Percentiles rank a stretch among this genome's conserved stretches.
Evolutionary conservation across 2,797 vertebrate genomes (phyloP).

Genomic region (Ataeniobius toweri): DNA sequence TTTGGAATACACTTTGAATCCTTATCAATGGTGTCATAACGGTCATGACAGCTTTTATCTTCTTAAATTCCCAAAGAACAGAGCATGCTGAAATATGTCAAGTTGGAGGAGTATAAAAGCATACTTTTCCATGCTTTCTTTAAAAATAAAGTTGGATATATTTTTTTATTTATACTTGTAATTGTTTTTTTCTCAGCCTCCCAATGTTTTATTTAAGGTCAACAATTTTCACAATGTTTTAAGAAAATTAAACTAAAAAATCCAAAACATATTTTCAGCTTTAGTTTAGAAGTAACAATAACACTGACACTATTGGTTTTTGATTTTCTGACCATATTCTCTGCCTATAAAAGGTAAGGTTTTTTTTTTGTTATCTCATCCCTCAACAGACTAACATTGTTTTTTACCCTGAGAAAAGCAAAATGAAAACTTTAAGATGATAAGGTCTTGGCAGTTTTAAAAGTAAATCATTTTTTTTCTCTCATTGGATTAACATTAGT

Average conservation of each 20-base stretch:
- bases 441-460: background rate
- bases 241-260: background rate
- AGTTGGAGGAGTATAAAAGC: slow-evolving; percentile 1
- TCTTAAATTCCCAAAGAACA: background rate
- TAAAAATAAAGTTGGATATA: background rate
- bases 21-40: background rate
- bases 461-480: background rate
- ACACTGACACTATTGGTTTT: background rate
- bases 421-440: background rate
- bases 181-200: background rate
- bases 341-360: no score
- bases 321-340: background rate
- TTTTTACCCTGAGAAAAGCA: background rate
- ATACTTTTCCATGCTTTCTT: background rate
- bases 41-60: background rate
- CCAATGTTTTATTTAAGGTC: background rate
- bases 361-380: no score
- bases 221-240: background rate
- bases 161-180: background rate
- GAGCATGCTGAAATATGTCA: slow-evolving; percentile 2
- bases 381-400: no score
- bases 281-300: background rate
- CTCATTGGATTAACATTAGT: background rate
- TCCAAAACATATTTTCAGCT: background rate
- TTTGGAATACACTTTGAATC: slow-evolving; percentile 11